Evolutionary conservation across 2,888 invertebrate species (phyloP).

Genomic region (Drosophila kambysellisi): DNA sequence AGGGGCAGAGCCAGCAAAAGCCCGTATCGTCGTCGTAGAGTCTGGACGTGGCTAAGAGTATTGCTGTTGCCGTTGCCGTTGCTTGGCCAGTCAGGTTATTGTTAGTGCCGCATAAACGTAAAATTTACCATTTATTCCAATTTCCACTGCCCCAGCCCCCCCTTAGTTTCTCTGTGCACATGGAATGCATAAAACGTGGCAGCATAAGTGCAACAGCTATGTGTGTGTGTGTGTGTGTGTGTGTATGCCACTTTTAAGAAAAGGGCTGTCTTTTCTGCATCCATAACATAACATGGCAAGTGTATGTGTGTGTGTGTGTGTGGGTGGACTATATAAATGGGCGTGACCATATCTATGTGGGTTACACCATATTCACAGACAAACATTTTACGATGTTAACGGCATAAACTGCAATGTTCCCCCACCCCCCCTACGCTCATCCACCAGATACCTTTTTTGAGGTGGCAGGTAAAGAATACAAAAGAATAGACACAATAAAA

Average conservation of each 20-base stretch:
- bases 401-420: conserved; percentile 59
- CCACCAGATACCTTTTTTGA: not conserved
- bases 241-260: conserved; percentile 31
- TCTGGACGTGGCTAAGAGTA: not conserved
- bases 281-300: conserved; percentile 19
- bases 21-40: not conserved
- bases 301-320: conserved; percentile 6
- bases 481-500: not conserved
- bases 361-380: conserved; percentile 36
- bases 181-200: conserved; percentile 32
- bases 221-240: not conserved
- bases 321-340: conserved; percentile 20
- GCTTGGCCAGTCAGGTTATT: conserved; percentile 55
- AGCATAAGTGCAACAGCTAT: conserved; percentile 52
- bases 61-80: not conserved
- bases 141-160: no score
- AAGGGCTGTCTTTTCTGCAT: conserved; percentile 33
- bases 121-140: conserved; percentile 44
- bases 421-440: not conserved
- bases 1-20: conserved; percentile 44
- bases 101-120: conserved; percentile 64
- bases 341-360: conserved; percentile 56
- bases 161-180: not conserved
- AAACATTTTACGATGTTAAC: conserved; percentile 72
- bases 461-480: not conserved